phyloP scores from a whole-genome alignment of 37 sponge, comb jelly and placozoan genomes.

The Ianthella basta region DNA sequence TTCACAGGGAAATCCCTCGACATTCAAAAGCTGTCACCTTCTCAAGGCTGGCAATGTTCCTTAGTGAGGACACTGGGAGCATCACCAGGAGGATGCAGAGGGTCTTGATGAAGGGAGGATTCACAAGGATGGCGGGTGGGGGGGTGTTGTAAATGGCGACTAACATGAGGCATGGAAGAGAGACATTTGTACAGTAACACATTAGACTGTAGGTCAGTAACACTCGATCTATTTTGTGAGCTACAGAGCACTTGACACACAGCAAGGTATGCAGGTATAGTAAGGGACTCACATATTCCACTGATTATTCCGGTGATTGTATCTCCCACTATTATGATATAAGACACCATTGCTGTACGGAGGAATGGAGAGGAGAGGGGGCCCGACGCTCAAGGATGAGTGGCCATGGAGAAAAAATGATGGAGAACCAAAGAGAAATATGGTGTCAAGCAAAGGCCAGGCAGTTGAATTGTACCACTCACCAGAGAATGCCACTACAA shows the following conservation, averaged over 20 bases:
- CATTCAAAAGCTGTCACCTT: slow-evolving; percentile 35
- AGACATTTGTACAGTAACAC: too few species aligned
- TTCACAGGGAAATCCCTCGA: not conserved
- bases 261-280: too few species aligned
- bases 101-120: slow-evolving; percentile 42
- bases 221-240: too few species aligned
- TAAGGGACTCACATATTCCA: slow-evolving; percentile 40
- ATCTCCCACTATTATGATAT: slow-evolving; percentile 67
- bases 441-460: not conserved
- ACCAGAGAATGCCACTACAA: slow-evolving; percentile 68
- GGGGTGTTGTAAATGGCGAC: not conserved
- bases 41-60: slow-evolving; percentile 67
- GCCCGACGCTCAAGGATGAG: slow-evolving; percentile 11
- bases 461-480: not conserved
- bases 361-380: not conserved
- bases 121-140: not conserved
- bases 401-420: not conserved
- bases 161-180: not conserved
- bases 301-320: slow-evolving; percentile 45
- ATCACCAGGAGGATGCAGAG: slow-evolving; percentile 51
- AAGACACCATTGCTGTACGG: slow-evolving; percentile 60
- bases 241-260: too few species aligned
- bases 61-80: slow-evolving; percentile 59
- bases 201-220: too few species aligned
- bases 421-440: not conserved